Percentiles rank a stretch among this genome's conserved stretches.
phyloP scores from a whole-genome alignment of 53 echinoderm and acorn worm species.

The Crossaster papposus region DNA sequence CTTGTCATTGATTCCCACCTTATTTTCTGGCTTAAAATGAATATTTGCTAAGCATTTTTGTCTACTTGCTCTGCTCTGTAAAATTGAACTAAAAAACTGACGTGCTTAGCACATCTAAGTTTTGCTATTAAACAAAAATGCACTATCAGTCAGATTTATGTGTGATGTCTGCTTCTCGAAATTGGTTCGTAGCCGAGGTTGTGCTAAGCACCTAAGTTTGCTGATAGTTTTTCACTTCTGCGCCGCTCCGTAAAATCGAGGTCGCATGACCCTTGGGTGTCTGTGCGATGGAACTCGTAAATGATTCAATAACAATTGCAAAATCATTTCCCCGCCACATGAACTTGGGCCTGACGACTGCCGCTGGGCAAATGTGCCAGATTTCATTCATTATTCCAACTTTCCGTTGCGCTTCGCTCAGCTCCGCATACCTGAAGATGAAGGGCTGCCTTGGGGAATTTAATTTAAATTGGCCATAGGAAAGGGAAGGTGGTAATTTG shows the following conservation, averaged over 20 bases:
- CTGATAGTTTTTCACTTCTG: neutral
- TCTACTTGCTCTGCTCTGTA: too few species aligned
- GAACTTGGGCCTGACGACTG: neutral
- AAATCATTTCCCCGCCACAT: conserved; percentile 36
- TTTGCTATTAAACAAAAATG: neutral
- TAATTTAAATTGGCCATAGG: neutral
- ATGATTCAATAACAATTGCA: conserved; percentile 17
- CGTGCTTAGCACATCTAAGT: neutral
- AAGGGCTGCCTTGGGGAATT: neutral
- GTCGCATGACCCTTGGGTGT: neutral
- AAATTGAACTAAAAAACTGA: too few species aligned
- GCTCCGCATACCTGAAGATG: neutral
- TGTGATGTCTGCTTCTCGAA: neutral
- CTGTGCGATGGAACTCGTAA: neutral
- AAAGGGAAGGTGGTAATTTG: conserved; percentile 27
- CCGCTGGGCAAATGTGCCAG: neutral
- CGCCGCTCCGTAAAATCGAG: neutral
- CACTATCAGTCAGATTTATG: neutral
- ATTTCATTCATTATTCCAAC: neutral
- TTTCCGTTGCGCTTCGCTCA: neutral
- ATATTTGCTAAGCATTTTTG: too few species aligned
- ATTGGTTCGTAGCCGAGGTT: neutral
- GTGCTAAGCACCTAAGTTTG: neutral
- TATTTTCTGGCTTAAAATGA: too few species aligned
- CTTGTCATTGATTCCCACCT: too few species aligned